phyloP scores from a whole-genome alignment of 2,888 invertebrate genomes.

The Hemithea aestivaria region DNA sequence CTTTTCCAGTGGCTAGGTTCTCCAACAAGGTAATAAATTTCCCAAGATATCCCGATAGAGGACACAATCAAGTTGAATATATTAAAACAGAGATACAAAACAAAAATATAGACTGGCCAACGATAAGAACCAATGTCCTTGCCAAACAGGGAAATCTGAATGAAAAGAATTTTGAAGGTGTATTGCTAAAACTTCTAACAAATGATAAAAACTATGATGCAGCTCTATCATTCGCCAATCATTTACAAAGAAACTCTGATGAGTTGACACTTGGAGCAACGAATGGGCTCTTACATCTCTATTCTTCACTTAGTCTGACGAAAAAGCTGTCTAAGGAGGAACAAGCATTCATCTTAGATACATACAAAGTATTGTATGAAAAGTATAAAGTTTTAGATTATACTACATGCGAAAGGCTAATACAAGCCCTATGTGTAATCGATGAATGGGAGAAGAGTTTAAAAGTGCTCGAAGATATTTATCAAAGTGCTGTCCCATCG shows the following conservation, averaged over 20 bases:
- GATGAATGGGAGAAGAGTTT: slow-evolving; percentile 81
- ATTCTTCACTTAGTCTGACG: slow-evolving; percentile 55
- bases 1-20: slow-evolving; percentile 34
- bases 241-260: slow-evolving; percentile 66
- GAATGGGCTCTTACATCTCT: slow-evolving; percentile 78
- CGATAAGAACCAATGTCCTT: slow-evolving; percentile 61
- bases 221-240: slow-evolving; percentile 79
- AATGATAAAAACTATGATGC: slow-evolving; percentile 57
- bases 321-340: slow-evolving; percentile 59
- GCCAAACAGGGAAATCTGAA: slow-evolving; percentile 54
- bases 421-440: slow-evolving; percentile 82
- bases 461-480: slow-evolving; percentile 80
- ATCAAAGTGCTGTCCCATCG: slow-evolving; percentile 66
- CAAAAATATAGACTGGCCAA: slow-evolving; percentile 54
- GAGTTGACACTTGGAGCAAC: slow-evolving; percentile 78
- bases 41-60: slow-evolving; percentile 6
- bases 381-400: slow-evolving; percentile 80
- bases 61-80: slow-evolving; percentile 49
- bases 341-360: slow-evolving; percentile 73
- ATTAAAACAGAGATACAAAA: slow-evolving; percentile 40
- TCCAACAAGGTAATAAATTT: slow-evolving; percentile 21
- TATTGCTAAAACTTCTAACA: slow-evolving; percentile 76
- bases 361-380: slow-evolving; percentile 66
- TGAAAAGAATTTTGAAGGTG: slow-evolving; percentile 78
- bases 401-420: slow-evolving; percentile 78